Conservation (phyloP, 2,888 invertebrate species). For the Vannuccia rotundouncinata region DNA sequence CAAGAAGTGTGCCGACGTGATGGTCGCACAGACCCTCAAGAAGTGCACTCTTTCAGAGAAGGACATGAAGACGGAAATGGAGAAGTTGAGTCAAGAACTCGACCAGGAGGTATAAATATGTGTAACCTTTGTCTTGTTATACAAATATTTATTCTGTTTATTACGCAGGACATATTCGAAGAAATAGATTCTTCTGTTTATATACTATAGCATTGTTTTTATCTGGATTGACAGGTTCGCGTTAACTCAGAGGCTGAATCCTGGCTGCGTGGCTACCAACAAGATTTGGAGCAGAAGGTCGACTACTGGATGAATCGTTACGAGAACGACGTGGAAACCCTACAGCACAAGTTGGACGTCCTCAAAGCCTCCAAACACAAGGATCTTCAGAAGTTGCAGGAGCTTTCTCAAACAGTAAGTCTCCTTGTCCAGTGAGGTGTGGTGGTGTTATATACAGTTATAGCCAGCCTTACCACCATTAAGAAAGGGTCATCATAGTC, state of each 20-base stretch:
- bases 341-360: slow-evolving; percentile 53
- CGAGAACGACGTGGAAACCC: slow-evolving; percentile 43
- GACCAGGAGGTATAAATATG: too few relatives aligned
- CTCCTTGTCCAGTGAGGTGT: not conserved
- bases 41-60: slow-evolving; percentile 47
- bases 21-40: slow-evolving; percentile 55
- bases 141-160: too few relatives aligned
- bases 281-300: slow-evolving; percentile 52
- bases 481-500: too few relatives aligned
- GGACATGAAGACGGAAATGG: slow-evolving; percentile 48
- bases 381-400: slow-evolving; percentile 53
- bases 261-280: slow-evolving; percentile 50
- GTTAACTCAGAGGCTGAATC: slow-evolving; percentile 54
- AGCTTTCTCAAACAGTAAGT: slow-evolving; percentile 53
- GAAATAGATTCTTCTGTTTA: too few relatives aligned
- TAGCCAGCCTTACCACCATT: not conserved
- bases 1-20: slow-evolving; percentile 54
- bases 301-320: slow-evolving; percentile 56
- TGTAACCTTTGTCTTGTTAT: too few relatives aligned
- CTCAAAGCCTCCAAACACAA: slow-evolving; percentile 54
- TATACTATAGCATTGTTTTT: too few relatives aligned
- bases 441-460: not conserved
- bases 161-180: too few relatives aligned
- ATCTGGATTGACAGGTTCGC: too few relatives aligned
- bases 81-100: slow-evolving; percentile 44